Evolutionary conservation across 2,113 vertebrate genomes (phyloP).

Genomic region (Turnix velox): DNA sequence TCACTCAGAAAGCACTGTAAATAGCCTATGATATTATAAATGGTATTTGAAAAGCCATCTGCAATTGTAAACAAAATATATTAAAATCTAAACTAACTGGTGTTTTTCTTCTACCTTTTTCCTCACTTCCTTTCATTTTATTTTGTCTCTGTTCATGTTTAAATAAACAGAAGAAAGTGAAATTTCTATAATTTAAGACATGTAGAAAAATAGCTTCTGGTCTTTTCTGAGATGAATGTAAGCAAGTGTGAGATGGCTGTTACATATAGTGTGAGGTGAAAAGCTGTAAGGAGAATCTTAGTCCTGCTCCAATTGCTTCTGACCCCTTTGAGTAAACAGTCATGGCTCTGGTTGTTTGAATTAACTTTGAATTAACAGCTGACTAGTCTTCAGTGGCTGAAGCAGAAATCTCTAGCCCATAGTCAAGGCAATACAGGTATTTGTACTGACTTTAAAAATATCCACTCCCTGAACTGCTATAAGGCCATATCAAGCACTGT

Average conservation of each 20-base stretch:
- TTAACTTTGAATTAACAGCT: slow-evolving; percentile 22
- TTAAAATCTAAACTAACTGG: background rate
- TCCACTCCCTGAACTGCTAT: background rate
- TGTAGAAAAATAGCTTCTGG: background rate
- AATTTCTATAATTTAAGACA: background rate
- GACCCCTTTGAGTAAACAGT: background rate
- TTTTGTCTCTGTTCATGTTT: background rate
- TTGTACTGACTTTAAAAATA: slow-evolving; percentile 20
- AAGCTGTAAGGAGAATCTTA: background rate
- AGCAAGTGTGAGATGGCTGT: background rate
- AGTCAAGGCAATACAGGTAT: background rate
- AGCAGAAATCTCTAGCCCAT: background rate
- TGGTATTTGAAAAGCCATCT: background rate
- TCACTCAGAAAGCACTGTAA: background rate
- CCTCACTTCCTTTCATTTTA: background rate
- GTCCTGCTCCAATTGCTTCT: background rate
- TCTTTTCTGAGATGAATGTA: background rate
- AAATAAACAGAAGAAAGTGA: background rate
- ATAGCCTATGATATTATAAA: background rate
- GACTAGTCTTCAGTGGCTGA: background rate
- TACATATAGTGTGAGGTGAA: background rate
- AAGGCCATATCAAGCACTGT: background rate
- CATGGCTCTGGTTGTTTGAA: background rate
- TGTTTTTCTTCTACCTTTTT: background rate
- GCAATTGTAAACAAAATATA: background rate